A percentile compares a stretch with the other conserved stretches of the same genome.
phyloP scores from a whole-genome alignment of 2,113 vertebrate genomes.

The Panthera tigris region DNA sequence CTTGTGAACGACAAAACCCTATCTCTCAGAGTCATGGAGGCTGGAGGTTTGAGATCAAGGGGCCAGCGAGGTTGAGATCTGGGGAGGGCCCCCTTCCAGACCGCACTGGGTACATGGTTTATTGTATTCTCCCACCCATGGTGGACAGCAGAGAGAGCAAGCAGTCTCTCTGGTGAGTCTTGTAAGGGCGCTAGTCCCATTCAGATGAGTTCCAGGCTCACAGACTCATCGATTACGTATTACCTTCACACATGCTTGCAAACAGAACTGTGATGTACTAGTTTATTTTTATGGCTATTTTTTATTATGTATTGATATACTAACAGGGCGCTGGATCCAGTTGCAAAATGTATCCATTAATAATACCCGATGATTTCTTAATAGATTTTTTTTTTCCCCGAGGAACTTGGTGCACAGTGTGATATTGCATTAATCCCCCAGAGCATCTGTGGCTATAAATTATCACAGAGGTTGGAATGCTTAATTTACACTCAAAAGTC shows the following conservation, averaged over 20 bases:
- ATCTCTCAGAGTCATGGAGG: neutral
- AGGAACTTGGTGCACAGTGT: neutral
- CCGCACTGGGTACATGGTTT: rapidly evolving
- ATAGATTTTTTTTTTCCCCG: neutral
- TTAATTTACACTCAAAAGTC: neutral
- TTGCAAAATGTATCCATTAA: neutral
- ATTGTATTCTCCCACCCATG: neutral
- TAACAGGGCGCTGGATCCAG: neutral
- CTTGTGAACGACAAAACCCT: neutral
- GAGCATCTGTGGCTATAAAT: neutral
- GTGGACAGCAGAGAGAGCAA: neutral
- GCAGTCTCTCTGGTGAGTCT: neutral
- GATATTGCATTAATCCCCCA: neutral
- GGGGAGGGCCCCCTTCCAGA: neutral
- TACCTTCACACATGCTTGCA: neutral
- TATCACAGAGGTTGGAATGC: neutral
- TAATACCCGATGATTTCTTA: neutral
- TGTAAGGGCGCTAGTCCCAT: neutral
- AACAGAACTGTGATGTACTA: neutral
- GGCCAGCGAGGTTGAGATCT: neutral
- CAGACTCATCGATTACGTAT: neutral
- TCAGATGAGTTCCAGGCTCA: neutral
- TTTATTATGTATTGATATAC: neutral
- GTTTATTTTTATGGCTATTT: neutral
- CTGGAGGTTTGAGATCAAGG: neutral